Base-by-base conservation (phyloP, 2,797 vertebrate species). In the Galaxias olidus region DNA sequence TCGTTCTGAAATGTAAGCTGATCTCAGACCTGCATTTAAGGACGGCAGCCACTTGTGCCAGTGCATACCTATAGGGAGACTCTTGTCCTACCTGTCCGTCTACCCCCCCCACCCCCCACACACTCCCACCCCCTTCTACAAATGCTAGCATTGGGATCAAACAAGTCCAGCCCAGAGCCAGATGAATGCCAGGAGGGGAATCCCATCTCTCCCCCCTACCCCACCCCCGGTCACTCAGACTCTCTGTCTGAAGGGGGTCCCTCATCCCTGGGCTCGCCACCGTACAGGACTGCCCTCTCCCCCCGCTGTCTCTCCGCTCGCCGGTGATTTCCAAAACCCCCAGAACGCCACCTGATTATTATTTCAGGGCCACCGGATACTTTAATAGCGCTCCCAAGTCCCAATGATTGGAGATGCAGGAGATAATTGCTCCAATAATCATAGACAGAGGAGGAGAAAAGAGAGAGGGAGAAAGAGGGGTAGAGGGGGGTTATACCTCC, bases 351-450 rank as follows among this genome's bases (percentile, higher is more conserved):
- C 84, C 84, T 87, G 86, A 86, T 91, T 87, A 89, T 90, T 90
- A 89, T 92, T 92, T 86, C 84, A 89, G 74, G 80, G 90, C 84
- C 88, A 91, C 76, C 71, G 73, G 86, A 92, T 92, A 90, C 89
- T 89, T 90, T 90, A 91, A 91, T 91, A 85, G 87, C 76, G 50
- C 75, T 80, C 79, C 69, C 72, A 63, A 74, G 70, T 84, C 84
- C 78, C 78, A 84, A 88, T 90, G 88, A 92, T 90, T 91, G 84
- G 86, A 86, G 85, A 90, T 86, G 86, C 71, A 46, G 82, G 80
- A 84, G 85, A 87, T 91, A 90, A 90, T 91, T 88, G 84, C 78
- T 84, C 78, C 75, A 82, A 88, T 88, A 85, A 87, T 82, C 72
- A 59, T 58, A 78, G 59, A 72, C 81, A 68, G 60, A 69, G 61